Percentiles rank a stretch among this genome's conserved stretches.
Conservation (phyloP, 2,888 invertebrate species). For the Digitonthophagus gazella region DNA sequence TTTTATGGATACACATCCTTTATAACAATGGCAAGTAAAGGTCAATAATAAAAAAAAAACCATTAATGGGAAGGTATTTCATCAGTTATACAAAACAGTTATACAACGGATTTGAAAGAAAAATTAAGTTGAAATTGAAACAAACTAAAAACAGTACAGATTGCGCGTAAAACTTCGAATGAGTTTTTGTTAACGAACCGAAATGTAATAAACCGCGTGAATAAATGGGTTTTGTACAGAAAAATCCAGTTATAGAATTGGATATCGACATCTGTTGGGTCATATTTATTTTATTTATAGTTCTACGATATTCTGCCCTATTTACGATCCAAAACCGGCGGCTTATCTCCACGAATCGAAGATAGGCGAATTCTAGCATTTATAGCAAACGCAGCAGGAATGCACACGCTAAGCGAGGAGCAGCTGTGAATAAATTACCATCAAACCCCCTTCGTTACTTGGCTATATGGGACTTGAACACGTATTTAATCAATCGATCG, state of each 20-base stretch:
- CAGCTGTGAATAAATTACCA: neutral
- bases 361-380: neutral
- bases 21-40: neutral
- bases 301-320: neutral
- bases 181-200: neutral
- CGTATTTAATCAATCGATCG: neutral
- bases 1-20: too few species aligned
- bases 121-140: too few species aligned
- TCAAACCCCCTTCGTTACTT: neutral
- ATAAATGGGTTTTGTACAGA: too few species aligned
- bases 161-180: too few species aligned
- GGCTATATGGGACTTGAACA: neutral
- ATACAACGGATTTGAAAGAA: too few species aligned
- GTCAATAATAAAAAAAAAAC: neutral
- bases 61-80: neutral
- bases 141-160: too few species aligned
- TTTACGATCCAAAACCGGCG: neutral
- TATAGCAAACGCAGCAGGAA: neutral
- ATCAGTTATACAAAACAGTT: neutral
- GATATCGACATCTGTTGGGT: too few species aligned
- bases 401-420: neutral
- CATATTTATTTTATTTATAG: too few species aligned
- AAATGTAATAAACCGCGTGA: neutral
- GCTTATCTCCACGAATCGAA: neutral
- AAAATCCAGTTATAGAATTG: too few species aligned